Evolutionary conservation across 2,797 vertebrate species (phyloP).

Genomic region (Sparidentex hasta): DNA sequence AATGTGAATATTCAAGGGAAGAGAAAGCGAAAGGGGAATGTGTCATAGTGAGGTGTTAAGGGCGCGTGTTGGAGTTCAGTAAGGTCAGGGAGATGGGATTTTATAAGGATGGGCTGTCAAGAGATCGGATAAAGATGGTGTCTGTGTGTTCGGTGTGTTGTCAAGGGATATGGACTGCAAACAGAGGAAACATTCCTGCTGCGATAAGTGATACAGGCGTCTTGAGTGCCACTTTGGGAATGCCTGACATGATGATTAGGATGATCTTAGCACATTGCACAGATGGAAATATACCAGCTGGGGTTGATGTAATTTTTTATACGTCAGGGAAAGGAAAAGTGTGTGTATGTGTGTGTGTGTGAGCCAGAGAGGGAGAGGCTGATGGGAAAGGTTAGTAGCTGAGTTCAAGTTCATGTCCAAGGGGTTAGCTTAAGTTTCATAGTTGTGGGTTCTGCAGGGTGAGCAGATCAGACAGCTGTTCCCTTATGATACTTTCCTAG

Average conservation of each 20-base stretch:
- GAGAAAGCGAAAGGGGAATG: not conserved
- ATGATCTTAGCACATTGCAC: conserved; percentile 58
- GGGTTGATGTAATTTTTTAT: conserved; percentile 30
- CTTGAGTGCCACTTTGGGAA: conserved; percentile 71
- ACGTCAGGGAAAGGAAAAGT: not conserved
- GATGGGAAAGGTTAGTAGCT: conserved; percentile 16
- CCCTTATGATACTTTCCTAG: conserved; percentile 63
- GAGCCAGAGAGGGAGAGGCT: conserved; percentile 3
- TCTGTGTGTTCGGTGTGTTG: conserved; percentile 39
- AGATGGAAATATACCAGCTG: conserved; percentile 61
- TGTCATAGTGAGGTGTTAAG: not conserved
- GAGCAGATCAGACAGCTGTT: conserved; percentile 73
- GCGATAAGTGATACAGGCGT: conserved; percentile 72
- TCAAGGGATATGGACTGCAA: conserved; percentile 38
- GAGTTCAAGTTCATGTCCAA: conserved; percentile 55
- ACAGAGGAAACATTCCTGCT: conserved; percentile 55
- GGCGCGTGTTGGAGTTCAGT: not conserved
- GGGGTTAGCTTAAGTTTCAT: conserved; percentile 79
- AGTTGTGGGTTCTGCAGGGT: conserved; percentile 5
- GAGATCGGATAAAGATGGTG: conserved; percentile 51
- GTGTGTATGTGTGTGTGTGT: conserved; percentile 11
- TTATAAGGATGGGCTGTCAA: conserved; percentile 34
- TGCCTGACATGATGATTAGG: conserved; percentile 66
- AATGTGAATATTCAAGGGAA: not conserved
- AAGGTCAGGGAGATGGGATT: conserved; percentile 46